Evolutionary conservation across 2,113 vertebrate species (phyloP).

Genomic region (Dasyornis broadbenti): DNA sequence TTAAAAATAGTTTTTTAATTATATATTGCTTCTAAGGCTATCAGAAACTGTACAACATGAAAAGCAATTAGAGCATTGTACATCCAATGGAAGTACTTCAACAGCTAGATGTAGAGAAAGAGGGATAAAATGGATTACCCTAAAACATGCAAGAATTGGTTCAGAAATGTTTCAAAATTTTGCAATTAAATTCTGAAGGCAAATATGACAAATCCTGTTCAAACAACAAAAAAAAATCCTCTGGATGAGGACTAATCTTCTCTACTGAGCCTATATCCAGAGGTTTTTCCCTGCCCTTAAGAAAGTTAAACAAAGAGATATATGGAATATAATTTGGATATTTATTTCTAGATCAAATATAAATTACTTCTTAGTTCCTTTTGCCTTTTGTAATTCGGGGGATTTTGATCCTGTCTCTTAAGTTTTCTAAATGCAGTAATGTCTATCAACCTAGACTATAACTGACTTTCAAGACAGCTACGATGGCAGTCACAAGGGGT

Average conservation of each 20-base stretch:
- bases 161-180: not conserved
- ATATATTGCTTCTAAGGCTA: not conserved
- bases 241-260: not conserved
- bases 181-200: slow-evolving; percentile 6
- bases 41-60: not conserved
- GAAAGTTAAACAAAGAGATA: not conserved
- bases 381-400: not conserved
- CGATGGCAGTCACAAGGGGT: not conserved
- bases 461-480: not conserved
- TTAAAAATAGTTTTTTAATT: not conserved
- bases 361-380: not conserved
- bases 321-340: not conserved
- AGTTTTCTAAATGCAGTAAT: not conserved
- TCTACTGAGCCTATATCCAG: not conserved
- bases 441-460: not conserved
- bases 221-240: not conserved
- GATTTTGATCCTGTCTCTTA: not conserved
- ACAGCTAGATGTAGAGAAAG: not conserved
- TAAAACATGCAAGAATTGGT: not conserved
- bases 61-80: not conserved
- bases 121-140: not conserved
- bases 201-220: slow-evolving; percentile 17
- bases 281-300: not conserved
- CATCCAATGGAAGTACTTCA: not conserved
- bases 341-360: not conserved